These are phyloP conservation scores for Saccostrea glomerata DNA, from an alignment of 1,140 invertebrate genomes.

Conservation along the genomic window DNA sequence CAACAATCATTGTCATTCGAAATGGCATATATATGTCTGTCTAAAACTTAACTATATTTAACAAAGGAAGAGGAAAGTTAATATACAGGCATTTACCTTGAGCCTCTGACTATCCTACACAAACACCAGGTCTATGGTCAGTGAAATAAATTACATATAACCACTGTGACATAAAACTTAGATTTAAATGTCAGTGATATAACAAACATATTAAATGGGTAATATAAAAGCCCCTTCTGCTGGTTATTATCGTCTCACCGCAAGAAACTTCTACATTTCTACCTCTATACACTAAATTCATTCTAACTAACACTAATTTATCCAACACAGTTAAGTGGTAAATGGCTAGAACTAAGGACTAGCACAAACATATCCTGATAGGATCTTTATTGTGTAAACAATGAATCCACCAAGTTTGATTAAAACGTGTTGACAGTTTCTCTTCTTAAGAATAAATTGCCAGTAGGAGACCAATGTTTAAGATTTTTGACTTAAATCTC, in stretches of 20 bases:
- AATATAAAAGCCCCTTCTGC: background rate
- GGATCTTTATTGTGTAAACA: conserved; percentile 1
- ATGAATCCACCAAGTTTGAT: conserved; percentile 28
- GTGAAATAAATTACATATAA: conserved; percentile 12
- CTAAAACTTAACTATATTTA: too few species aligned
- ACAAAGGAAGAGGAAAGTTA: background rate
- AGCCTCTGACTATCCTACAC: background rate
- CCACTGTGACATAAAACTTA: background rate
- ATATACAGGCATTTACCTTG: background rate
- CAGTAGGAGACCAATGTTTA: conserved; percentile 35
- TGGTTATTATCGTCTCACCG: background rate
- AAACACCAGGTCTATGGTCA: background rate
- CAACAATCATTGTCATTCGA: too few species aligned
- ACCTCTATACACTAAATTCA: background rate
- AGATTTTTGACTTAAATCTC: background rate
- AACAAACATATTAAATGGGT: conserved; percentile 2
- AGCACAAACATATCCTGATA: conserved; percentile 32
- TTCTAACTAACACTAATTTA: conserved; percentile 21
- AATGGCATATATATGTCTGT: too few species aligned
- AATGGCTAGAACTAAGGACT: conserved; percentile 34
- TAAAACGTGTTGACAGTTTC: conserved; percentile 31
- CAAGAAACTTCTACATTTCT: background rate
- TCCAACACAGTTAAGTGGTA: conserved; percentile 14
- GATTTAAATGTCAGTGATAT: conserved; percentile 22
- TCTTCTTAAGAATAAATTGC: background rate